phyloP scores from a whole-genome alignment of 2,888 invertebrate species.

The Drosophila nr. medialis region DNA sequence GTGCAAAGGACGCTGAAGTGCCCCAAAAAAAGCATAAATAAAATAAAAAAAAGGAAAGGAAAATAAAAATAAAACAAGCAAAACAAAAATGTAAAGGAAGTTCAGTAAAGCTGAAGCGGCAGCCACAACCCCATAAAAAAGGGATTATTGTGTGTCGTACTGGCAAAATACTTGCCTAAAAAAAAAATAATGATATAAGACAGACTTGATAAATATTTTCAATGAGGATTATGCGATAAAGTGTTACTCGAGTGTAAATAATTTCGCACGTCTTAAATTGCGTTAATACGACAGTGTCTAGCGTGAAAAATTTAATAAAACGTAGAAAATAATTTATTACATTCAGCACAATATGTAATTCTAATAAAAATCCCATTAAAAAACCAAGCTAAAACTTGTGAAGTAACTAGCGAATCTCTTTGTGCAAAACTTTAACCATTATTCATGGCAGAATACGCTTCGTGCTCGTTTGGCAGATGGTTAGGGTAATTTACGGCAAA shows the following conservation, averaged over 20 bases:
- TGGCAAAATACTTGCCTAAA: slow-evolving; percentile 18
- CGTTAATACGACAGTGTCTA: neutral
- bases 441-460: slow-evolving; percentile 50
- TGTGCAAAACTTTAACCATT: slow-evolving; percentile 65
- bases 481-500: slow-evolving; percentile 26
- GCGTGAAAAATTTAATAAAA: slow-evolving; percentile 4
- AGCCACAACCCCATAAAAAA: slow-evolving; percentile 60
- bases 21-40: neutral
- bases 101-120: slow-evolving; percentile 39
- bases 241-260: slow-evolving; percentile 65
- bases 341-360: slow-evolving; percentile 16
- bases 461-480: slow-evolving; percentile 46
- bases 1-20: slow-evolving; percentile 39
- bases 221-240: slow-evolving; percentile 67
- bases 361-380: slow-evolving; percentile 13
- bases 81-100: slow-evolving; percentile 10
- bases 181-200: neutral
- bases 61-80: slow-evolving; percentile 16
- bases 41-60: slow-evolving; percentile 10
- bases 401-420: slow-evolving; percentile 47
- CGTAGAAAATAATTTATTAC: slow-evolving; percentile 30
- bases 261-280: slow-evolving; percentile 62
- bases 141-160: slow-evolving; percentile 70
- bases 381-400: slow-evolving; percentile 28
- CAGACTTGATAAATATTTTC: slow-evolving; percentile 52